Conservation (phyloP, 2,888 invertebrate species). For the Bruchidius siliquastri region DNA sequence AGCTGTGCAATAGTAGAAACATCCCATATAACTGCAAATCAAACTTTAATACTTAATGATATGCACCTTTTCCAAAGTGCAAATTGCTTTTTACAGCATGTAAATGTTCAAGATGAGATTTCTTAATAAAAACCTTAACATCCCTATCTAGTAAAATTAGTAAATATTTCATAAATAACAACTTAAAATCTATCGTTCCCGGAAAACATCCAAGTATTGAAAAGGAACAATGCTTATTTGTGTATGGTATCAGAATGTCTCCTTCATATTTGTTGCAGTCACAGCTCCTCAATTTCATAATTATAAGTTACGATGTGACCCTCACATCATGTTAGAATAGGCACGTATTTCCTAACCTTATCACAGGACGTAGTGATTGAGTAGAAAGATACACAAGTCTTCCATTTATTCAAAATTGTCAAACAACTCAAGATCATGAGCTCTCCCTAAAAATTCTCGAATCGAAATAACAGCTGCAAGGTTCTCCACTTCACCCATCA, state of each 20-base stretch:
- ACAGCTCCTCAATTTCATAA: constrained; percentile 40
- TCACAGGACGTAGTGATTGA: constrained; percentile 32
- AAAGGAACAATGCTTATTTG: constrained; percentile 3
- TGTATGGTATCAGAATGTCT: constrained; percentile 1
- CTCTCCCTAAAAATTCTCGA: too few species aligned
- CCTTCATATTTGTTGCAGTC: constrained; percentile 42
- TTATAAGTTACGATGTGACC: constrained; percentile 25
- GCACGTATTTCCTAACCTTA: constrained; percentile 42
- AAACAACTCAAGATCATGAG: background rate
- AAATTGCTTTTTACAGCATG: background rate
- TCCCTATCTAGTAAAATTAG: constrained; percentile 2
- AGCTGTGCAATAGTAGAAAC: constrained; percentile 8
- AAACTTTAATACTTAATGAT: constrained; percentile 8
- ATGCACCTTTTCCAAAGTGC: constrained; percentile 3
- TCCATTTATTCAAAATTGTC: background rate
- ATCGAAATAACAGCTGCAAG: too few species aligned
- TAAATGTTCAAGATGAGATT: background rate
- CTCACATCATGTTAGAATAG: constrained; percentile 42
- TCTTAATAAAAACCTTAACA: constrained; percentile 6
- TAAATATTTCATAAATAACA: constrained; percentile 7
- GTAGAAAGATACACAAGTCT: constrained; percentile 10
- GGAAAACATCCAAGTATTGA: constrained; percentile 6
- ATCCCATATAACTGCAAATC: constrained; percentile 9
- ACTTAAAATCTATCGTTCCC: constrained; percentile 1
- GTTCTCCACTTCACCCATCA: too few species aligned